Evolutionary conservation across 2,888 invertebrate species (phyloP).

Genomic region (Thymelicus acteon): DNA sequence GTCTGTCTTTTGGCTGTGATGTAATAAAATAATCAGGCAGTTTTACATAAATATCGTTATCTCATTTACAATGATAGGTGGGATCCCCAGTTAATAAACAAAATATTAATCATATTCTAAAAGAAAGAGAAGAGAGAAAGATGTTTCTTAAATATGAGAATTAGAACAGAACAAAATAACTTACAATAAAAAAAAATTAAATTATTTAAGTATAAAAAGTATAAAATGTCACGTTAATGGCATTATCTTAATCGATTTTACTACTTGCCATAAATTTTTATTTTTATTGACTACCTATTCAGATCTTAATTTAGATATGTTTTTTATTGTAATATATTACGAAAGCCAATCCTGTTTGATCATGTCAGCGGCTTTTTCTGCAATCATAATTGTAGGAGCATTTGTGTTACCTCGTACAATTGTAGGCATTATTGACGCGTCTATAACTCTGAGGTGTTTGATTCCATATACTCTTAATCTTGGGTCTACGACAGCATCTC

Average conservation of each 20-base stretch:
- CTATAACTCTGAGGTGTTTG: slow-evolving; percentile 86
- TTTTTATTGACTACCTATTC: background rate
- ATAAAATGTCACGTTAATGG: slow-evolving; percentile 8
- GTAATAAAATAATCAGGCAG: background rate
- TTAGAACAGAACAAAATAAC: background rate
- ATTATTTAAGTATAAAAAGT: slow-evolving; percentile 6
- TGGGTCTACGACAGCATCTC: slow-evolving; percentile 87
- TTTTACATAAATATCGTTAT: background rate
- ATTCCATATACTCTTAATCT: slow-evolving; percentile 87
- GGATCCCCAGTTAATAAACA: slow-evolving; percentile 1
- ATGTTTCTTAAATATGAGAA: background rate
- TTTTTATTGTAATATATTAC: background rate
- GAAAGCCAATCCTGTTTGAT: slow-evolving; percentile 86
- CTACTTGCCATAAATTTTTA: background rate
- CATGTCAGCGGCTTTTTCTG: slow-evolving; percentile 91
- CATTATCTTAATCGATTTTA: background rate
- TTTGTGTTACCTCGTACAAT: slow-evolving; percentile 91
- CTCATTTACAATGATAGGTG: slow-evolving; percentile 1
- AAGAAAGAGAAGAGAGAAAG: background rate
- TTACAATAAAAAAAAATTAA: background rate
- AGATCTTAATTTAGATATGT: background rate
- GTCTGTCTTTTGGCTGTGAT: no score
- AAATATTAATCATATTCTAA: background rate
- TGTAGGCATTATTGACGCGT: slow-evolving; percentile 87
- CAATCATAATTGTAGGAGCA: slow-evolving; percentile 94